Conservation (phyloP, 2,797 vertebrate species). For the Chiloscyllium punctatum region DNA sequence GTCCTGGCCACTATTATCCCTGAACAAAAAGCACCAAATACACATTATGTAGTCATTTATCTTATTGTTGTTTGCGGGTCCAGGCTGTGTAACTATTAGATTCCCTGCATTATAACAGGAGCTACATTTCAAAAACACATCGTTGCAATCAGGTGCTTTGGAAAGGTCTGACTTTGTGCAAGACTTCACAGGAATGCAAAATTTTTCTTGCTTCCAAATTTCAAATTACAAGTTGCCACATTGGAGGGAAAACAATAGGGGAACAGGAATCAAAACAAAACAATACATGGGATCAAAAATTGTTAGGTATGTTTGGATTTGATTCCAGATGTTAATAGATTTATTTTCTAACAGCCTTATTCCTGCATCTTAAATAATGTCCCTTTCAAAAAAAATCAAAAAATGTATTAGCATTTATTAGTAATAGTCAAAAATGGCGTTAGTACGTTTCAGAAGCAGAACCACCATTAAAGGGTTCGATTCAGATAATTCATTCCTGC, state of each 20-base stretch:
- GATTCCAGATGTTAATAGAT: neutral
- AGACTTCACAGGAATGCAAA: neutral
- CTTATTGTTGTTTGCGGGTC: neutral
- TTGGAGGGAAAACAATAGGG: neutral
- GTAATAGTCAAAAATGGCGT: neutral
- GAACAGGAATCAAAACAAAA: neutral
- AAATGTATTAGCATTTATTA: neutral
- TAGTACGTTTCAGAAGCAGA: neutral
- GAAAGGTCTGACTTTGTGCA: neutral
- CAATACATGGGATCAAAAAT: neutral
- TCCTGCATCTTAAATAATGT: neutral
- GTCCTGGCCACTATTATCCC: no score
- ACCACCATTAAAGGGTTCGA: conserved; percentile 45
- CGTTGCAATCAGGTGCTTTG: neutral
- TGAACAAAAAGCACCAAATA: neutral
- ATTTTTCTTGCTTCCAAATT: neutral
- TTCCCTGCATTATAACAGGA: neutral
- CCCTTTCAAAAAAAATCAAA: neutral
- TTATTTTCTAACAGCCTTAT: neutral
- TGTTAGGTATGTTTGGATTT: neutral
- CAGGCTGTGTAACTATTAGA: neutral
- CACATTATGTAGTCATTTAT: neutral
- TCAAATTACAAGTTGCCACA: neutral
- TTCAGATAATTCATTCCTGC: conserved; percentile 48
- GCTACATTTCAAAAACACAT: neutral